phyloP scores from a whole-genome alignment of 2,888 invertebrate species.

The Zelleria hepariella region DNA sequence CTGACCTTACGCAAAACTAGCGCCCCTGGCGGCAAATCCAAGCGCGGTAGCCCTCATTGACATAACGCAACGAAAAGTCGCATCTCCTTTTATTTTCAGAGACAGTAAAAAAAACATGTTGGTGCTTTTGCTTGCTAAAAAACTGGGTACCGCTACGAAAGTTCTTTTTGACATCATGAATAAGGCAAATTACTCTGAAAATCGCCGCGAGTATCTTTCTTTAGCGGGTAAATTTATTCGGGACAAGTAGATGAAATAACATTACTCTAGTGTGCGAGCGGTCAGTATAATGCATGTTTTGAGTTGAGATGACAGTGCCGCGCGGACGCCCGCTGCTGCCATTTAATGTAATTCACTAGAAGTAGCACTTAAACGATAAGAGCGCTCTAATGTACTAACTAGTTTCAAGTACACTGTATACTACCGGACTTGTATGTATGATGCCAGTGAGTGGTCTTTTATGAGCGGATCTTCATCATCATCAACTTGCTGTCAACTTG shows the following conservation, averaged over 20 bases:
- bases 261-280: constrained; percentile 7
- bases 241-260: constrained; percentile 12
- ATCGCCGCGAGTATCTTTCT: constrained; percentile 12
- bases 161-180: constrained; percentile 9
- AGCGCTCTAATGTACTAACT: background rate
- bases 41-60: too few relatives aligned
- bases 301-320: constrained; percentile 2
- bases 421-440: too few relatives aligned
- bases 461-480: too few relatives aligned
- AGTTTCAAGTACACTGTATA: background rate
- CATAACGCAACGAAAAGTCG: too few relatives aligned
- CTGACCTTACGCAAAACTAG: too few relatives aligned
- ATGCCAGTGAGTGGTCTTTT: too few relatives aligned
- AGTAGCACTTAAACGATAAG: background rate
- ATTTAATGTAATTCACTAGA: constrained; percentile 2
- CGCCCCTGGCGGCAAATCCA: too few relatives aligned
- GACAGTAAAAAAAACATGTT: too few relatives aligned
- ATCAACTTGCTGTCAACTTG: too few relatives aligned
- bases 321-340: background rate
- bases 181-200: constrained; percentile 13
- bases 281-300: constrained; percentile 10
- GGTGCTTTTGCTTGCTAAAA: too few relatives aligned
- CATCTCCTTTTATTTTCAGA: too few relatives aligned
- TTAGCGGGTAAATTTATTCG: constrained; percentile 12
- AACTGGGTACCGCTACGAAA: too few relatives aligned